Conservation (phyloP, 2,888 invertebrate genomes). For the Corbicula japonica region DNA sequence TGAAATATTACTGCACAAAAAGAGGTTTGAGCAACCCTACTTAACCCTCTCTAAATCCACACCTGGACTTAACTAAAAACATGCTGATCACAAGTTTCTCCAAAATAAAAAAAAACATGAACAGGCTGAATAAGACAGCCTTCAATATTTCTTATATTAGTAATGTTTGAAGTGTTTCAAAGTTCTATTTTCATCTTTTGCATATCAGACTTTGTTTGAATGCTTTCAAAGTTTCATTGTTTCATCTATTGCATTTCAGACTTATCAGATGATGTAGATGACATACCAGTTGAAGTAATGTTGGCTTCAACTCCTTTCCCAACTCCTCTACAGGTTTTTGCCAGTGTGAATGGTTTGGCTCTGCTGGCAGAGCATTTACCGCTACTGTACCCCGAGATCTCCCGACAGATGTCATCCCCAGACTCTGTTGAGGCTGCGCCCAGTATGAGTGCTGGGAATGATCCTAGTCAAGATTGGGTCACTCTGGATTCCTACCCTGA, state of each 20-base stretch:
- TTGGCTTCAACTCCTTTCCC: conserved; percentile 83
- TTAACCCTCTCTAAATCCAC: no score
- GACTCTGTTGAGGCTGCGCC: conserved; percentile 47
- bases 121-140: no score
- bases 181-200: no score
- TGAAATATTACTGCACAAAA: no score
- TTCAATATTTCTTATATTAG: no score
- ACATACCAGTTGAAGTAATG: conserved; percentile 79
- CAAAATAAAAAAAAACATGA: no score
- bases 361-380: conserved; percentile 95
- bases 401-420: conserved; percentile 87
- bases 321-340: conserved; percentile 93
- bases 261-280: conserved; percentile 68
- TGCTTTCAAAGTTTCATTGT: no score
- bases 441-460: conserved; percentile 23
- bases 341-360: conserved; percentile 95
- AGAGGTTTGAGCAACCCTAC: no score
- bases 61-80: no score
- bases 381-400: conserved; percentile 93
- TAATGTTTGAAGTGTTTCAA: no score
- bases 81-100: no score
- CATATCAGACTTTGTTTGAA: no score
- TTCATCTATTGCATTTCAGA: conserved; percentile 41
- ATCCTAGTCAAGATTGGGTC: conserved; percentile 87
- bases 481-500: conserved; percentile 88